Conservation (phyloP, 2,113 vertebrate species). For the Pongo abelii region DNA sequence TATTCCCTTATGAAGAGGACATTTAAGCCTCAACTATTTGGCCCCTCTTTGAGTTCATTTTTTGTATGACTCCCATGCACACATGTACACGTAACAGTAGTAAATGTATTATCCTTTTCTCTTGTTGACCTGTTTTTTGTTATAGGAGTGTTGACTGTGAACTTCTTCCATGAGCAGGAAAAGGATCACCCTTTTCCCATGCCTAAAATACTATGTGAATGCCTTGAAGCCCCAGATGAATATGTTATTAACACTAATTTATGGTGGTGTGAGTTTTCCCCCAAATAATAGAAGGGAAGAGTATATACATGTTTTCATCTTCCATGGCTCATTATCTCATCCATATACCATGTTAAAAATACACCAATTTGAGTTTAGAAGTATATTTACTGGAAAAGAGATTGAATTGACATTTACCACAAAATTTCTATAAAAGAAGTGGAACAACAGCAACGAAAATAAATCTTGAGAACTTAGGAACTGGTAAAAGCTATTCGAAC, state of each 20-base stretch:
- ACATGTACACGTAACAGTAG: not conserved
- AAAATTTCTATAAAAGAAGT: not conserved
- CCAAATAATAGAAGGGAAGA: not conserved
- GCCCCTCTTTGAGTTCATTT: not conserved
- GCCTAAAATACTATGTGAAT: not conserved
- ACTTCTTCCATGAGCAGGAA: not conserved
- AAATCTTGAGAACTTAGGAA: not conserved
- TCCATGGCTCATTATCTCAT: not conserved
- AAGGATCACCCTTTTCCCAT: not conserved
- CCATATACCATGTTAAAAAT: not conserved
- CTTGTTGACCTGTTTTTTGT: not conserved
- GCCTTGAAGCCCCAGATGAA: not conserved
- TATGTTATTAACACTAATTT: not conserved
- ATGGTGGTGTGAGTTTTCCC: not conserved
- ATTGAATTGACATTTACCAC: not conserved
- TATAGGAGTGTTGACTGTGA: not conserved
- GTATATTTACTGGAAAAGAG: not conserved
- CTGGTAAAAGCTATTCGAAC: not conserved
- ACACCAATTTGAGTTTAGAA: not conserved
- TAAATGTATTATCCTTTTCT: not conserved
- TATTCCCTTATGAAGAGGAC: not conserved
- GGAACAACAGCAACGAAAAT: not conserved
- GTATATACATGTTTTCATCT: not conserved
- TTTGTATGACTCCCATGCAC: not conserved
- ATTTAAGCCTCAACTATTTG: not conserved